phyloP scores from a whole-genome alignment of 2,797 vertebrate genomes.

The Myiothlypis chrysogaster region DNA sequence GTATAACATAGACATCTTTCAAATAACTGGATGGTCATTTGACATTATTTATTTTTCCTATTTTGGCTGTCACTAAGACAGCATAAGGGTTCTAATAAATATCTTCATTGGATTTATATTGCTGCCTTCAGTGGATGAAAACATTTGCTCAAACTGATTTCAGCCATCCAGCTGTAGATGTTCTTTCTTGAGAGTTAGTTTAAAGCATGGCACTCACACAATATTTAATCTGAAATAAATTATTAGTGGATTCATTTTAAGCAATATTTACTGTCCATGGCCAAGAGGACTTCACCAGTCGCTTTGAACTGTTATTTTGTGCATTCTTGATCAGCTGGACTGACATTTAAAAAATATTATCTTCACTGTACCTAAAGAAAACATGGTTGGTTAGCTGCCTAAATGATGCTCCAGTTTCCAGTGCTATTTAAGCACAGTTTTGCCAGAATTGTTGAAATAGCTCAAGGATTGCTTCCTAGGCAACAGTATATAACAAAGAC shows the following conservation, averaged over 20 bases:
- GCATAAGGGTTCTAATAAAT: not conserved
- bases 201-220: accelerated
- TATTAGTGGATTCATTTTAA: not conserved
- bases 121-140: not conserved
- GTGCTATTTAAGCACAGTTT: not conserved
- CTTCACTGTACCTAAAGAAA: not conserved
- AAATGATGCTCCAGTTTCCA: not conserved
- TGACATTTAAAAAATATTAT: not conserved
- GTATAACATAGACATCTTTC: not conserved
- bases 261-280: not conserved
- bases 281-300: not conserved
- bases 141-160: not conserved
- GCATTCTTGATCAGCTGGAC: not conserved
- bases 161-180: not conserved
- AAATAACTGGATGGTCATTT: not conserved
- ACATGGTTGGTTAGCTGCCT: not conserved
- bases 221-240: not conserved
- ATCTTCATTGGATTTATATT: not conserved
- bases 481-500: not conserved
- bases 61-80: not conserved
- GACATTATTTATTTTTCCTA: not conserved
- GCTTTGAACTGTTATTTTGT: not conserved
- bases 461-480: not conserved
- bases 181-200: not conserved
- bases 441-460: not conserved